phyloP scores from a whole-genome alignment of 2,888 invertebrate genomes.

The Malthinus seriepunctatus region DNA sequence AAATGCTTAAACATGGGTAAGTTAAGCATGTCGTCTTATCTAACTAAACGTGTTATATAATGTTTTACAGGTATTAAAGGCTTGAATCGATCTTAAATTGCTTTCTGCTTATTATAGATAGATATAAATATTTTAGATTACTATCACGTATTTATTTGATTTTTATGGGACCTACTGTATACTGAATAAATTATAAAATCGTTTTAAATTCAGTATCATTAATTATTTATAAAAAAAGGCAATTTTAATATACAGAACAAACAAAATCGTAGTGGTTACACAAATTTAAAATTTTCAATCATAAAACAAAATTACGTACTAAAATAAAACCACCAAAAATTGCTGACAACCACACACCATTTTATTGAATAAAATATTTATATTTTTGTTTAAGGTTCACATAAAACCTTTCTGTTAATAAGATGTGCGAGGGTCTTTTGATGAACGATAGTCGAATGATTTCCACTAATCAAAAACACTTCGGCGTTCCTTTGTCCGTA shows the following conservation, averaged over 20 bases:
- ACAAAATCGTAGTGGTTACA: neutral
- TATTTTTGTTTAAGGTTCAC: neutral
- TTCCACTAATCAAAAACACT: conserved; percentile 69
- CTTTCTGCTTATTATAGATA: no score
- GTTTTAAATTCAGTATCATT: no score
- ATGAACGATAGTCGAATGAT: conserved; percentile 72
- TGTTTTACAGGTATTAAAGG: no score
- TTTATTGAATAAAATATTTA: neutral
- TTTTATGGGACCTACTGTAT: no score
- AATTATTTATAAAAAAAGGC: no score
- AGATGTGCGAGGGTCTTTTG: conserved; percentile 66
- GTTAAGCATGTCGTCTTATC: no score
- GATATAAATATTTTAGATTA: no score
- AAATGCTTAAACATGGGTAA: no score
- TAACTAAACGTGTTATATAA: no score
- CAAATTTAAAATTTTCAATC: neutral
- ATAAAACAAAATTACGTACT: neutral
- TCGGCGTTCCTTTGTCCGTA: conserved; percentile 63
- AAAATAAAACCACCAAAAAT: neutral
- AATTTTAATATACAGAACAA: neutral
- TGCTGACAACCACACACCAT: conserved; percentile 5
- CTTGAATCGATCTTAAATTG: no score
- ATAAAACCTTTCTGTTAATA: conserved; percentile 56
- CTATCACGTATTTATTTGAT: no score
- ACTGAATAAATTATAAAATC: no score